Percentiles rank a stretch among this genome's conserved stretches.
phyloP scores from a whole-genome alignment of 2,113 vertebrate genomes.

The Dicaeum eximium region DNA sequence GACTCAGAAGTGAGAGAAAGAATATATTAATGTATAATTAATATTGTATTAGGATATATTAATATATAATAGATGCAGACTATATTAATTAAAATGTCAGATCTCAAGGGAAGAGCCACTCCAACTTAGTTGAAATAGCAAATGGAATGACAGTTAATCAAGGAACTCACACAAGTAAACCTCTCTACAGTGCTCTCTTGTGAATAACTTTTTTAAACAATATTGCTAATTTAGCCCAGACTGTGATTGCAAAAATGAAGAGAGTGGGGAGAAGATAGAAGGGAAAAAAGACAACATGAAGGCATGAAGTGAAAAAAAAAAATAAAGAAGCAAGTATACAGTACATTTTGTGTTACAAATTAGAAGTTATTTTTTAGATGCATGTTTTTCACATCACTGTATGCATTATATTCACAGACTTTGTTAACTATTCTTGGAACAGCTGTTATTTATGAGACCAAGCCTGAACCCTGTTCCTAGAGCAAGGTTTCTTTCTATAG shows the following conservation, averaged over 20 bases:
- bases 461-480: neutral
- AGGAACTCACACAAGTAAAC: neutral
- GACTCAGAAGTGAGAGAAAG: neutral
- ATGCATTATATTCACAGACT: neutral
- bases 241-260: neutral
- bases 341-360: neutral
- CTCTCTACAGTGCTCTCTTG: neutral
- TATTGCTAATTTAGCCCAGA: neutral
- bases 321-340: neutral
- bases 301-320: neutral
- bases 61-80: neutral
- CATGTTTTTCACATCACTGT: neutral
- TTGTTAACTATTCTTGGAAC: neutral
- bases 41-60: neutral
- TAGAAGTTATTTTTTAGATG: neutral
- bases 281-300: neutral
- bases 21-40: neutral
- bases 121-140: neutral
- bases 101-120: neutral
- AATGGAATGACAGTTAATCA: constrained; percentile 14
- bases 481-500: neutral
- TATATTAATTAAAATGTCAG: neutral
- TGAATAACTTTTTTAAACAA: neutral
- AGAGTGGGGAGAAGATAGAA: neutral
- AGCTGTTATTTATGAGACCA: neutral